Evolutionary conservation across 2,888 invertebrate species (phyloP), one percentile per base, ranked within the genome.

Genomic region (Trisateles emortualis): DNA sequence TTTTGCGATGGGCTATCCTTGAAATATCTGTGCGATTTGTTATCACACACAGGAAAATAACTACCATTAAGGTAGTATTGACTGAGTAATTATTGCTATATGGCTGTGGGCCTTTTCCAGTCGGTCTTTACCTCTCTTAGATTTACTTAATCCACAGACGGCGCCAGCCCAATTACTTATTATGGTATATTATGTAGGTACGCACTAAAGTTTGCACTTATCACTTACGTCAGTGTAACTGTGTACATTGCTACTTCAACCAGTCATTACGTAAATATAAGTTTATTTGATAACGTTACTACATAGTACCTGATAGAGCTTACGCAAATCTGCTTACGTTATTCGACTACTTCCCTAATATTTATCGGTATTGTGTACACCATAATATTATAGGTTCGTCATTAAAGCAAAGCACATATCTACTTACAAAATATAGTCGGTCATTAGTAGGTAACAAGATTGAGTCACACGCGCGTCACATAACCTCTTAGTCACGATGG

Each of bases 401-500:
- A 72, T 64, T 16, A 47, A 53, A 54, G 61, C 68, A 68, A 68
- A 70, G 56, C 69, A 74, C 53, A 49, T 40, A 53, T 45, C 10
- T 35, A 42, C 47, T 32, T 39, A 45, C 42, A 51, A 38, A 38
- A 41, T 52, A 19, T 56, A 55, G 50, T 19, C 46, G 58, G 60
- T 61, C 68, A 75, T 74, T 78, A 72, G 83, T 79, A 78, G 83
- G 81, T 75, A 79, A 72, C 73, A 63, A 66, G 67, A 73, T 84
- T 90, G 90, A 92, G 74, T 90, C 90, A 89, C 78, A 44, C 36
- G 54, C 63, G 56, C 71, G 68, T 74, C 75, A 75, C 59, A 50
- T 61, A 60, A 65, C 59, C 41, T 59, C 68, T 80, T 81, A 81
- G 53, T 84, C 83, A 79, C 66, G 47, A 24, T 73, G 77, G 73